These are phyloP conservation scores for Isaurus tuberculatus DNA, from an alignment of 92 coral and sea anemone species.

Conservation along the genomic window DNA sequence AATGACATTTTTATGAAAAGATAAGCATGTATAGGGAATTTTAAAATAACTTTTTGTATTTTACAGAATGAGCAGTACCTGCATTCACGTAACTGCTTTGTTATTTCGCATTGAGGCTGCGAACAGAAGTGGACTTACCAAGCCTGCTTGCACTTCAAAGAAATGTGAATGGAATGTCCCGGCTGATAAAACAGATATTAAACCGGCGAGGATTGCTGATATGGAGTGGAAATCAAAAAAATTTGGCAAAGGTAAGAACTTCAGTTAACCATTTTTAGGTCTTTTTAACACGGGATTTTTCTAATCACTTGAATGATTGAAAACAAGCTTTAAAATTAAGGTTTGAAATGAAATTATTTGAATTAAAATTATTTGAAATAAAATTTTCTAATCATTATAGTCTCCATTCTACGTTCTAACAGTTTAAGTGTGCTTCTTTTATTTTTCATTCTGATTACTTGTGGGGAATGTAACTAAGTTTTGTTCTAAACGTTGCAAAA, in stretches of 20 bases:
- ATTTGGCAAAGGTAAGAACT: constrained; percentile 23
- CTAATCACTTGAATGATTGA: constrained; percentile 12
- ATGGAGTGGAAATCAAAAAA: constrained; percentile 12
- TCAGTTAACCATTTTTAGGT: not conserved
- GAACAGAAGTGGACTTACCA: constrained; percentile 60
- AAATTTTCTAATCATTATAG: not conserved
- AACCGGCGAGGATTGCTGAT: constrained; percentile 17
- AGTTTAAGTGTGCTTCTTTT: not conserved
- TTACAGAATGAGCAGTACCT: constrained; percentile 53
- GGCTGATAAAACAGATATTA: constrained; percentile 15
- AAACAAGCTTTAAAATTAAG: constrained; percentile 4
- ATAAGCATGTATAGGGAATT: constrained; percentile 6
- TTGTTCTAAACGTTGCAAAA: not conserved
- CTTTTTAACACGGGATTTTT: not conserved
- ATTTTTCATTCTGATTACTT: not conserved
- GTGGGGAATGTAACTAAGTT: not conserved
- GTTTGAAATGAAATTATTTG: not conserved
- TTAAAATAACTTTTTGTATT: not conserved
- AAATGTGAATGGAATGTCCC: constrained; percentile 56
- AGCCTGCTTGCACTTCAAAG: constrained; percentile 64
- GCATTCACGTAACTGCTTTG: constrained; percentile 67
- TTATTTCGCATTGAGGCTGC: constrained; percentile 66
- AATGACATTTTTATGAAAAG: not conserved
- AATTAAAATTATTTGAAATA: no score
- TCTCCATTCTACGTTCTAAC: constrained; percentile 3